Evolutionary conservation across 64 coral and sea anemone genomes (phyloP).

Genomic region (Montipora foliosa): DNA sequence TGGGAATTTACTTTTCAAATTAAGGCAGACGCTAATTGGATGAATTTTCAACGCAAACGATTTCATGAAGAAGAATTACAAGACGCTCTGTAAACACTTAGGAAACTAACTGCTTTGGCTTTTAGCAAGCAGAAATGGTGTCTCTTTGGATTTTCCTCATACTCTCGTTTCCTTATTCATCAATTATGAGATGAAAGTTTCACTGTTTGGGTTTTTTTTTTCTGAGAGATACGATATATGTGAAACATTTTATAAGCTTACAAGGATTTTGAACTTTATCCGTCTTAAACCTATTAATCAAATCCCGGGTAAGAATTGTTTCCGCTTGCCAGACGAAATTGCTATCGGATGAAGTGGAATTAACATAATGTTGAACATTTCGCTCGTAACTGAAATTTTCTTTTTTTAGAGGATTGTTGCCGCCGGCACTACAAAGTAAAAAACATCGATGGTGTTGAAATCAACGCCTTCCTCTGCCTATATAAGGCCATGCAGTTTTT

Average conservation of each 20-base stretch:
- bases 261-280: neutral
- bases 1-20: too few relatives aligned
- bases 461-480: slow-evolving; percentile 10
- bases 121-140: too few relatives aligned
- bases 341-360: slow-evolving; percentile 43
- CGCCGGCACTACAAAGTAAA: slow-evolving; percentile 34
- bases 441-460: slow-evolving; percentile 8
- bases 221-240: neutral
- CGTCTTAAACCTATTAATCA: neutral
- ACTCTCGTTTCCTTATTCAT: too few relatives aligned
- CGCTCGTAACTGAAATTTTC: slow-evolving; percentile 51
- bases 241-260: neutral
- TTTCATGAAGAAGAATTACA: too few relatives aligned
- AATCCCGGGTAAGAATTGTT: neutral
- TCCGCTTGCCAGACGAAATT: slow-evolving; percentile 33
- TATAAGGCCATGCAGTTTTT: neutral
- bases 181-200: too few relatives aligned
- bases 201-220: neutral
- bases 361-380: slow-evolving; percentile 38
- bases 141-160: too few relatives aligned
- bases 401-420: neutral
- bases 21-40: too few relatives aligned
- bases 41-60: too few relatives aligned
- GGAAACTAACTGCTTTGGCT: too few relatives aligned
- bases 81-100: too few relatives aligned